A percentile compares a stretch with the other conserved stretches of the same genome.
Conservation (phyloP, 2,113 vertebrate species). For the Gymnobelideus leadbeateri region DNA sequence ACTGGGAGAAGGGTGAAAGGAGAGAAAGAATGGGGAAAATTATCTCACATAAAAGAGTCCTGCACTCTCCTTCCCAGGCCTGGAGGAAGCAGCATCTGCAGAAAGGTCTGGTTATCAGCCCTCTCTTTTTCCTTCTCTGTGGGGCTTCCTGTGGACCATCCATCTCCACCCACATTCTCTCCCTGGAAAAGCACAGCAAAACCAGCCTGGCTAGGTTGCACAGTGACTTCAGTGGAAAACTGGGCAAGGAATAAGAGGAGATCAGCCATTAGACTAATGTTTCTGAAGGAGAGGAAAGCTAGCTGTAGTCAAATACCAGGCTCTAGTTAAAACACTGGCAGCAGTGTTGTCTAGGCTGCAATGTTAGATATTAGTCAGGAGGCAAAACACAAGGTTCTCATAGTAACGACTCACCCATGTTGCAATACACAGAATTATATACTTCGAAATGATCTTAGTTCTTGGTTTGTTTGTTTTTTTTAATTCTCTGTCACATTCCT, state of each 20-base stretch:
- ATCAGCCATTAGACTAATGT: background rate
- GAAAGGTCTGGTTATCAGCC: too few species aligned
- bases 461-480: too few species aligned
- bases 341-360: constrained; percentile 37
- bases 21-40: too few species aligned
- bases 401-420: constrained; percentile 16
- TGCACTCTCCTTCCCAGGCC: background rate
- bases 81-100: too few species aligned
- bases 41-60: too few species aligned
- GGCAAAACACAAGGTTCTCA: constrained; percentile 41
- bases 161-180: too few species aligned
- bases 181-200: too few species aligned
- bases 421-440: background rate
- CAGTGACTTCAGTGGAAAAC: background rate
- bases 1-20: too few species aligned
- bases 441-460: background rate
- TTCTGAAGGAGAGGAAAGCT: background rate
- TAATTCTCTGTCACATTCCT: too few species aligned
- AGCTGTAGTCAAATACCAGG: background rate
- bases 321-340: background rate
- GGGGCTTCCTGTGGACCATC: too few species aligned
- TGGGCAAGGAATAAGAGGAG: background rate
- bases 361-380: background rate
- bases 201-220: too few species aligned
- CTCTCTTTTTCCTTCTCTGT: too few species aligned